phyloP scores from a whole-genome alignment of 2,113 vertebrate species.

The Laticauda laticaudata region DNA sequence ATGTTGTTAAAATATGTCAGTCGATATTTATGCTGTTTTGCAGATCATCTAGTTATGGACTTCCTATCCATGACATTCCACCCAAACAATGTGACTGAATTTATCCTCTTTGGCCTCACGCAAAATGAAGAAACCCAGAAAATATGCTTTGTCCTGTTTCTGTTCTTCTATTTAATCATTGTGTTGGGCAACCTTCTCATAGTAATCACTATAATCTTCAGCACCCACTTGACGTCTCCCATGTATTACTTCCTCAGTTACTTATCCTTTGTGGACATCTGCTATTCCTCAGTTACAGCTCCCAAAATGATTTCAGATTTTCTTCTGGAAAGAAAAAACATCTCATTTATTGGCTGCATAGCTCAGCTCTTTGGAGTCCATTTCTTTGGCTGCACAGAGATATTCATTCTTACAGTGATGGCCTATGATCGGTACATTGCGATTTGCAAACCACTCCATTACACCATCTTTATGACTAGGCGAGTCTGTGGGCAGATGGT shows the following conservation, averaged over 20 bases:
- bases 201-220: conserved; percentile 41
- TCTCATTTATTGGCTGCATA: conserved; percentile 52
- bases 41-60: conserved; percentile 2
- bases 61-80: conserved; percentile 13
- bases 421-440: conserved; percentile 57
- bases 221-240: conserved; percentile 35
- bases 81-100: conserved; percentile 54
- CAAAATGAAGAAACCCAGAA: conserved; percentile 42
- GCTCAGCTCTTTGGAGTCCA: conserved; percentile 53
- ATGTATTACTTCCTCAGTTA: conserved; percentile 64
- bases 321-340: conserved; percentile 48
- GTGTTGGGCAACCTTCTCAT: conserved; percentile 59
- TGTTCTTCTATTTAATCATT: conserved; percentile 50
- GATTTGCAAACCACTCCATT: conserved; percentile 61
- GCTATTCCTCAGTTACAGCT: conserved; percentile 57
- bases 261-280: conserved; percentile 60
- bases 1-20: background rate
- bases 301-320: conserved; percentile 58
- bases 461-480: conserved; percentile 40
- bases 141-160: conserved; percentile 49
- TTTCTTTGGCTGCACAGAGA: conserved; percentile 56
- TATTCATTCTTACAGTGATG: conserved; percentile 59
- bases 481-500: conserved; percentile 1
- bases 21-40: background rate
- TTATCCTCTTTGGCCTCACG: conserved; percentile 52